phyloP scores from a whole-genome alignment of 2,797 vertebrate species.

The Poeciliopsis gracilis region DNA sequence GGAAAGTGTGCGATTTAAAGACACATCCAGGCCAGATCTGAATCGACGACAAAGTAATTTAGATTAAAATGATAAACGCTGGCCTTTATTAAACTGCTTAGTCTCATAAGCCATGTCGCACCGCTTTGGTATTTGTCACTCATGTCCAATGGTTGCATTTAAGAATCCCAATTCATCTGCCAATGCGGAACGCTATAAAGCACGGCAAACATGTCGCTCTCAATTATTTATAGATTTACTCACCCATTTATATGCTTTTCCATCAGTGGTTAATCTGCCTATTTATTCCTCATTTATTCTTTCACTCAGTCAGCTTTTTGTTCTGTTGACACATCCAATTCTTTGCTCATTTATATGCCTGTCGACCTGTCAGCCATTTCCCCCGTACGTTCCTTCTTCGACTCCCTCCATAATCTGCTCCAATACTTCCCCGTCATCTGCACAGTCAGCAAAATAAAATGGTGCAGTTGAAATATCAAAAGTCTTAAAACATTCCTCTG shows the following conservation, averaged over 20 bases:
- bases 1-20: background rate
- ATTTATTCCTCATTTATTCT: conserved; percentile 39
- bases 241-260: conserved; percentile 32
- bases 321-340: conserved; percentile 30
- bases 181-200: conserved; percentile 8
- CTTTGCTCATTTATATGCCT: conserved; percentile 43
- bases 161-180: background rate
- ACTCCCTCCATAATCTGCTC: conserved; percentile 31
- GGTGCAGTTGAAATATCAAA: conserved; percentile 15
- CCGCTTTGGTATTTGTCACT: background rate
- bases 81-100: background rate
- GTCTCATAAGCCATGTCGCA: too few species aligned
- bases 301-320: conserved; percentile 33
- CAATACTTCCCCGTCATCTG: conserved; percentile 36
- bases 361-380: conserved; percentile 34
- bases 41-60: background rate
- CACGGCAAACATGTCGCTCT: conserved; percentile 32
- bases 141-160: background rate
- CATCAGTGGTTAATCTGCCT: conserved; percentile 39
- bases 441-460: conserved; percentile 21
- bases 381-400: conserved; percentile 14
- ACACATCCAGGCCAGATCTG: background rate
- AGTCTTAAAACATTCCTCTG: background rate
- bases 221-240: conserved; percentile 43
- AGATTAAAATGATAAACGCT: background rate